Evolutionary conservation across 2,113 vertebrate genomes (phyloP).

Genomic region (Oncorhynchus nerka): DNA sequence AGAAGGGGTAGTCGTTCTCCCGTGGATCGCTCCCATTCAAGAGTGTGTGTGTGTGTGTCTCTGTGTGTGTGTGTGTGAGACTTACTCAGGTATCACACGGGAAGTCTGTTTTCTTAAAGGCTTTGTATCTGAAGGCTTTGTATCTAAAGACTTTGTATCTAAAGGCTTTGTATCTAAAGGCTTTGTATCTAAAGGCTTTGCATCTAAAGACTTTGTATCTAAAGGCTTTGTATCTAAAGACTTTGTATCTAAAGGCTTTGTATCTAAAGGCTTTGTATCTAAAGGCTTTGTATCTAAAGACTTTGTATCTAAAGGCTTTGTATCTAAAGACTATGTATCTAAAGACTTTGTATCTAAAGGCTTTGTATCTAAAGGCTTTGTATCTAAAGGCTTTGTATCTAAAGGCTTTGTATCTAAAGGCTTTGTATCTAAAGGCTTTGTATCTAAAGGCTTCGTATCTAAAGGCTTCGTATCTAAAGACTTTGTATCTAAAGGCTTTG

Average conservation of each 20-base stretch:
- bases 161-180: not conserved
- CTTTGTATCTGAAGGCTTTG: not conserved
- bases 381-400: not conserved
- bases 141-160: not conserved
- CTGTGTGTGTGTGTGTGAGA: not conserved
- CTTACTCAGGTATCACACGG: slow-evolving; percentile 8
- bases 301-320: not conserved
- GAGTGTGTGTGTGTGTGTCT: too few relatives aligned
- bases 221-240: too few relatives aligned
- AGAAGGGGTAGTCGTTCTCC: too few relatives aligned
- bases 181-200: not conserved
- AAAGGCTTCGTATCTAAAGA: not conserved
- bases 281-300: too few relatives aligned
- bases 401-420: not conserved
- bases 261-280: too few relatives aligned
- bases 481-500: not conserved
- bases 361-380: not conserved
- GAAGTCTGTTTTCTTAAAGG: not conserved
- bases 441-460: not conserved
- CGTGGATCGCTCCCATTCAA: too few relatives aligned
- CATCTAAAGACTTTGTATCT: too few relatives aligned
- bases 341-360: not conserved
- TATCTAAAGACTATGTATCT: not conserved
- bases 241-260: too few relatives aligned
- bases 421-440: not conserved